A percentile compares a stretch with the other conserved stretches of the same genome.
These are phyloP conservation scores for Corythornis vintsioides DNA, from an alignment of 2,113 vertebrate genomes.

Conservation along the genomic window DNA sequence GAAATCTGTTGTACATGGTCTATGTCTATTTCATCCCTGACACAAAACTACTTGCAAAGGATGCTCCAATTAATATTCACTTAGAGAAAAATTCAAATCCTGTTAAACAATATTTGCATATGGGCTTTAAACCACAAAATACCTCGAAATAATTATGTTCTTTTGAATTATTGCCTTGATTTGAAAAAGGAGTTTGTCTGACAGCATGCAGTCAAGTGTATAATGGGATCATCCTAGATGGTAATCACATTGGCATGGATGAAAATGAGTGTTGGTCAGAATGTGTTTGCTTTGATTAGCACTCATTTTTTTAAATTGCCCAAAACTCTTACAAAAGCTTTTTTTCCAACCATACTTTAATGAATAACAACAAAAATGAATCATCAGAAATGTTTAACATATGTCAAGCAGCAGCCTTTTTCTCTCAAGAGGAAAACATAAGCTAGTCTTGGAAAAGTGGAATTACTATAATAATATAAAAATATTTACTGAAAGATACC, in stretches of 20 bases:
- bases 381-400: background rate
- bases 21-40: background rate
- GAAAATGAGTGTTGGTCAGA: conserved; percentile 10
- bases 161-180: conserved; percentile 27
- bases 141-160: background rate
- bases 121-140: conserved; percentile 5
- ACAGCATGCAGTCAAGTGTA: conserved; percentile 39
- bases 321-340: background rate
- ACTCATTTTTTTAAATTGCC: conserved; percentile 6
- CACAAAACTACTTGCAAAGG: background rate
- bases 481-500: background rate
- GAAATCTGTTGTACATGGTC: background rate
- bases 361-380: background rate
- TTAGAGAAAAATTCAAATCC: background rate
- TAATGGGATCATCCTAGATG: conserved; percentile 23
- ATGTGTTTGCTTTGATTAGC: background rate
- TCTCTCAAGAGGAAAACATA: background rate
- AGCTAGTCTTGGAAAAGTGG: background rate
- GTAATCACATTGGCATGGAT: background rate
- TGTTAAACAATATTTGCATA: background rate
- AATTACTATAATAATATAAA: background rate
- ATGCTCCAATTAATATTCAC: background rate
- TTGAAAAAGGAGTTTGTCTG: conserved; percentile 5
- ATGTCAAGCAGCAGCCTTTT: background rate
- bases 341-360: background rate